These are phyloP conservation scores for Rotaria sp. DNA, from an alignment of 2,888 invertebrate genomes.

Conservation along the genomic window DNA sequence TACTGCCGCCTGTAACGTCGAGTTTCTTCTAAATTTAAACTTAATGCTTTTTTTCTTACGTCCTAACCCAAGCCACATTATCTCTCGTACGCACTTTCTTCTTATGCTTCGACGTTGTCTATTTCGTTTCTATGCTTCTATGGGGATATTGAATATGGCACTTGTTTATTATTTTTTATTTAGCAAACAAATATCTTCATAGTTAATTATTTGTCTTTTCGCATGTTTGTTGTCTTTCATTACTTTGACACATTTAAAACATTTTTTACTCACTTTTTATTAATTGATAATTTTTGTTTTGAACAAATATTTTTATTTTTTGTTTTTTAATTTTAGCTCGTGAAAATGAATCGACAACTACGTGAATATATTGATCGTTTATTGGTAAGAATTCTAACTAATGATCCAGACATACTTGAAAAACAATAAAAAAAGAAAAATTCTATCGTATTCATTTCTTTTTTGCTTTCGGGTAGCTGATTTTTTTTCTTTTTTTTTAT, in stretches of 20 bases:
- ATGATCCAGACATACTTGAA: neutral
- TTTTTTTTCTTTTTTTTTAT: neutral
- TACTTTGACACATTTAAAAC: neutral
- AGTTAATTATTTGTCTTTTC: neutral
- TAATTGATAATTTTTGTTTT: neutral
- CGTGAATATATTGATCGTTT: neutral
- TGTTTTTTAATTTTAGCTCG: neutral
- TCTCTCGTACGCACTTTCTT: neutral
- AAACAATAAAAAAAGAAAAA: neutral
- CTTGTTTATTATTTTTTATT: neutral
- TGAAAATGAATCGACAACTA: neutral
- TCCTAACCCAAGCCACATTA: neutral
- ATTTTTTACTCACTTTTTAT: neutral
- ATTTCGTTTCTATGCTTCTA: neutral
- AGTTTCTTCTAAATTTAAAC: neutral
- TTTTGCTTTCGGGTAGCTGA: neutral
- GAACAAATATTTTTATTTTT: neutral
- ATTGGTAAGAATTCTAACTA: neutral
- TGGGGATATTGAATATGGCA: neutral
- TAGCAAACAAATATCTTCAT: neutral
- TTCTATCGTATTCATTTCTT: neutral
- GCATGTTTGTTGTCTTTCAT: neutral
- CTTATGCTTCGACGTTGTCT: neutral
- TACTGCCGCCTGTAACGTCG: conserved; percentile 25
- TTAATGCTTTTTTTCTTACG: neutral